These are phyloP conservation scores for Tipula confusa DNA, from an alignment of 2,888 invertebrate genomes.

Conservation along the genomic window DNA sequence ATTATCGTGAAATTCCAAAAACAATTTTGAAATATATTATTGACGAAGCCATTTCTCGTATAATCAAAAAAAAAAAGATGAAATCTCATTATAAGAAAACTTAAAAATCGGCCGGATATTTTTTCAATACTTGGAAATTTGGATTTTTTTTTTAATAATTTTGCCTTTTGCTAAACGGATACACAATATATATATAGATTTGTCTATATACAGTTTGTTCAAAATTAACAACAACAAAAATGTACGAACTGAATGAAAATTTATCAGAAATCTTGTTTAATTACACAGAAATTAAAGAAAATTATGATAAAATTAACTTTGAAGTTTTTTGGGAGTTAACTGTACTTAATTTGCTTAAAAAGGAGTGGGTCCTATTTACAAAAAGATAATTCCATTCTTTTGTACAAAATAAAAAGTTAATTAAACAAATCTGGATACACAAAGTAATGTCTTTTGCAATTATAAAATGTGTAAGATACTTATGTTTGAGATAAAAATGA, in stretches of 20 bases:
- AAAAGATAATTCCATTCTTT: not conserved
- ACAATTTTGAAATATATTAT: not conserved
- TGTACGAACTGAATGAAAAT: not conserved
- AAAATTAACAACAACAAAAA: not conserved
- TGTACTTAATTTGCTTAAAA: too few relatives aligned
- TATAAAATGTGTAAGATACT: not conserved
- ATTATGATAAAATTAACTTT: slow-evolving; percentile 25
- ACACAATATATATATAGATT: not conserved
- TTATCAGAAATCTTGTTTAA: slow-evolving; percentile 20
- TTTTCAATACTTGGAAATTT: not conserved
- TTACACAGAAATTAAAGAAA: not conserved
- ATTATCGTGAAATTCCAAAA: not conserved
- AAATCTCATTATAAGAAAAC: not conserved
- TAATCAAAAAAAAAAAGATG: not conserved
- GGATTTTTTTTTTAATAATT: not conserved
- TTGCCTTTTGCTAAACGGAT: not conserved
- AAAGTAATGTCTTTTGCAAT: not conserved
- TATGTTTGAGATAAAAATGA: not conserved
- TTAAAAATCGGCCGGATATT: not conserved
- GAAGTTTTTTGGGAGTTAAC: not conserved
- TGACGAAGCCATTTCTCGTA: not conserved
- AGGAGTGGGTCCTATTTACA: not conserved
- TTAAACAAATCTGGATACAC: not conserved
- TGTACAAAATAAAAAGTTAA: not conserved
- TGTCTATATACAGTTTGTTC: not conserved